These are phyloP conservation scores for Dynastes grantii DNA, from an alignment of 2,888 invertebrate genomes.

Conservation along the genomic window DNA sequence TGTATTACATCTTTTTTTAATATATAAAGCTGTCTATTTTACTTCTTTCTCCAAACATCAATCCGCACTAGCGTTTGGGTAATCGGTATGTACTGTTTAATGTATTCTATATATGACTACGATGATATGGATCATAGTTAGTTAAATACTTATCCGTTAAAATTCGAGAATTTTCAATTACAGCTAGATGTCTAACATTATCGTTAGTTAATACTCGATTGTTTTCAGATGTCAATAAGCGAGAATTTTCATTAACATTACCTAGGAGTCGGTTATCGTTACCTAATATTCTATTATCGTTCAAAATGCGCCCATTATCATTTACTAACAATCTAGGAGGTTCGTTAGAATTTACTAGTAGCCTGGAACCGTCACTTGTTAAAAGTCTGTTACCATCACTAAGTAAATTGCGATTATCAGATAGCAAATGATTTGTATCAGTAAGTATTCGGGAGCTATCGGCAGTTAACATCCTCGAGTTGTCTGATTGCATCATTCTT, in stretches of 20 bases:
- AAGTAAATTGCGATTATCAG: slow-evolving; percentile 58
- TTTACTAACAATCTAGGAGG: slow-evolving; percentile 66
- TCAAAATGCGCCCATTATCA: slow-evolving; percentile 63
- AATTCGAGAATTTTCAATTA: slow-evolving; percentile 66
- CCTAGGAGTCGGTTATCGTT: slow-evolving; percentile 61
- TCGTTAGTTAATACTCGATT: slow-evolving; percentile 63
- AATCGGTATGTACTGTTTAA: neutral
- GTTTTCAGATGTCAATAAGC: slow-evolving; percentile 63
- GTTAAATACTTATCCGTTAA: slow-evolving; percentile 69
- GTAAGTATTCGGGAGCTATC: slow-evolving; percentile 57
- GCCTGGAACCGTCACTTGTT: slow-evolving; percentile 62
- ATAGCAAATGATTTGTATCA: slow-evolving; percentile 62
- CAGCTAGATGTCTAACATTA: slow-evolving; percentile 65
- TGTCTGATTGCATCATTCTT: slow-evolving; percentile 63
- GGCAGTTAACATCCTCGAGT: slow-evolving; percentile 58
- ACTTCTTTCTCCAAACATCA: no score
- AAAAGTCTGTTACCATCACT: slow-evolving; percentile 57
- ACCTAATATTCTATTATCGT: slow-evolving; percentile 58
- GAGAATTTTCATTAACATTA: slow-evolving; percentile 63
- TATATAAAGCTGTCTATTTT: no score
- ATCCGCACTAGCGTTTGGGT: no score
- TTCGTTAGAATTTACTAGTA: slow-evolving; percentile 67
- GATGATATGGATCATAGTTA: slow-evolving; percentile 69
- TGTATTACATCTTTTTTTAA: no score
- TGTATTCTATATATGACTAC: slow-evolving; percentile 66